Percentiles rank a stretch among this genome's conserved stretches.
Conservation (phyloP, 1,140 invertebrate genomes). For the Oryctes rhinoceros region DNA sequence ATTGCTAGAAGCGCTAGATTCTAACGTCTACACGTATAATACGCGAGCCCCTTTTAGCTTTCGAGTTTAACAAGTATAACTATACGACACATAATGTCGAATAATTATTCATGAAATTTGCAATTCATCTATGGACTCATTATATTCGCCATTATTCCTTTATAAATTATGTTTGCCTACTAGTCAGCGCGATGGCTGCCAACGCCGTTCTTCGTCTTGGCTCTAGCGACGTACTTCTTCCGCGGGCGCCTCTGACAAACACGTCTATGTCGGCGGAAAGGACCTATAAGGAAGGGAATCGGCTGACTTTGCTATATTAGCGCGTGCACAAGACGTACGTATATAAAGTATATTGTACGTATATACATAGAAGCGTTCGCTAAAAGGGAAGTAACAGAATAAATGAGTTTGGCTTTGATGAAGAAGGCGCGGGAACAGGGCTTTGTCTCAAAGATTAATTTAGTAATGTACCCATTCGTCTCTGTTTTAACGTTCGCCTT, state of each 20-base stretch:
- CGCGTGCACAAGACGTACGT: neutral
- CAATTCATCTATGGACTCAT: conserved; percentile 37
- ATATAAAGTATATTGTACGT: too few relatives aligned
- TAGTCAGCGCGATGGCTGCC: conserved; percentile 44
- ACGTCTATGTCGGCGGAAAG: too few relatives aligned
- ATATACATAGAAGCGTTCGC: conserved; percentile 42
- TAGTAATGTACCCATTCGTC: conserved; percentile 56
- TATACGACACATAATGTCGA: conserved; percentile 14
- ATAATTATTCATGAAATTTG: conserved; percentile 41
- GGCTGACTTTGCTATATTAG: neutral
- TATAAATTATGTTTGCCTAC: conserved; percentile 50
- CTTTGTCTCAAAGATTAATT: conserved; percentile 58
- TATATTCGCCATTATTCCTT: conserved; percentile 47
- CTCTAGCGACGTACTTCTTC: neutral
- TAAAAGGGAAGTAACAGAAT: conserved; percentile 53
- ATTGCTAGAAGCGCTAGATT: too few relatives aligned
- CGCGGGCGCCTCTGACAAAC: too few relatives aligned
- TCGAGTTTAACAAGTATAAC: neutral
- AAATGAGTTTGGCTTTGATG: conserved; percentile 56
- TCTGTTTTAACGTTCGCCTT: conserved; percentile 47
- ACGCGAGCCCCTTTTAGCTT: neutral
- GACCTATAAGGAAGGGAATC: neutral
- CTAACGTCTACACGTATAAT: too few relatives aligned
- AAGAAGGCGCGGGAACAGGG: conserved; percentile 54
- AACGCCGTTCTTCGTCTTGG: neutral